A percentile compares a stretch with the other conserved stretches of the same genome.
Evolutionary conservation across 2,113 vertebrate genomes (phyloP).

Genomic region (Toxotes chatareus): DNA sequence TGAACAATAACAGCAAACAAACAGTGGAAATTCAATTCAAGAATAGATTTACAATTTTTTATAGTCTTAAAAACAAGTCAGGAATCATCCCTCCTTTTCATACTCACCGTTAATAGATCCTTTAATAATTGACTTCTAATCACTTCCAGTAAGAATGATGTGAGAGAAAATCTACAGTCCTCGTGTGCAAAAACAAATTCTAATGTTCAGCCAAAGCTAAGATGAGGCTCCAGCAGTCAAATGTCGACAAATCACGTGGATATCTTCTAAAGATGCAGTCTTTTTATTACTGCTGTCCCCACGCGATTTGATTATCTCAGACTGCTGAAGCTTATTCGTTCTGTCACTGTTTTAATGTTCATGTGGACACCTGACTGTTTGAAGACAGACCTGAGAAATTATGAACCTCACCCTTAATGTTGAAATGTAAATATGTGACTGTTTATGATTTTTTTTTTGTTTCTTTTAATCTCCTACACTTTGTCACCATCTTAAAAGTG

Average conservation of each 20-base stretch:
- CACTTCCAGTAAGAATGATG: not conserved
- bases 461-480: not conserved
- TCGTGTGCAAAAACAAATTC: not conserved
- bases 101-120: not conserved
- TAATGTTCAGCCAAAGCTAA: not conserved
- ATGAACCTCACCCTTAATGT: too few relatives aligned
- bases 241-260: not conserved
- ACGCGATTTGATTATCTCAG: not conserved
- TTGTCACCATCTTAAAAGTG: too few relatives aligned
- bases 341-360: too few relatives aligned
- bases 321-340: not conserved
- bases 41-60: not conserved
- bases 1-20: not conserved
- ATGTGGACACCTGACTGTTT: too few relatives aligned
- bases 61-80: not conserved
- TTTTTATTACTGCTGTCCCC: not conserved
- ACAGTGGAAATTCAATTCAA: not conserved
- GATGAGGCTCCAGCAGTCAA: not conserved
- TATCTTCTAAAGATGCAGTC: not conserved
- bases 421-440: not conserved
- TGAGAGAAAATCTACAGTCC: not conserved
- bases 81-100: not conserved
- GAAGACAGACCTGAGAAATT: too few relatives aligned
- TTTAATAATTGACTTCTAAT: not conserved
- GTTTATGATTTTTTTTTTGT: not conserved